Base-by-base conservation (phyloP, 2,888 invertebrate genomes). In the Tenthredo livida region DNA sequence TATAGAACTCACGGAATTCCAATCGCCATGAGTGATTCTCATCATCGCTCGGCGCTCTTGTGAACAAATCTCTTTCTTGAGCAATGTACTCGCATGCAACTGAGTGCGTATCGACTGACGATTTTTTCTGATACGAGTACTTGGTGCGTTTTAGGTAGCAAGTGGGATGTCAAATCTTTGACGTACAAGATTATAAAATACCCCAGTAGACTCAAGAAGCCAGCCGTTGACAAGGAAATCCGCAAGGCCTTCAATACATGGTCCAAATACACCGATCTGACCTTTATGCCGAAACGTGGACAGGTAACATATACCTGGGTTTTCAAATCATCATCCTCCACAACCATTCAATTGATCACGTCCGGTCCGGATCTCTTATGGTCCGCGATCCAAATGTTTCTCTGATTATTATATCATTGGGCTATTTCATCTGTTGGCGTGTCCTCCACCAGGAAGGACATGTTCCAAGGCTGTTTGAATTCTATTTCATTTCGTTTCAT, bases 141-240 rank as follows among this genome's bases (percentile, higher is more conserved):
- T 33, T 33, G 17, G n/a, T 21, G 21, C 1, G 87, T 93, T 92
- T 29, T 92, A 97, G 97, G 97, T 47, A 98, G 97, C 91, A 96
- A 97, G 93, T 98, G 98, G 98, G 96, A 97, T 89, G 97, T 97
- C 15, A 97, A 97, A 93, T 96, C 96, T 91, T 94, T 98, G 86
- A 97, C 97, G 2, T 98, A 97, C 94, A 96, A 96, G 93, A 97
- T 98, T 90, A 96, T 97, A 84, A 97, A 97, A 94, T 98, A 97
- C 92, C 97, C 98, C 0, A 94, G 95, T 83, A 95, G 95, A 87
- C 94, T 97, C 90, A 95, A 95, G 90, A 95, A 95, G 86, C 94
- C 94, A 29, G 96, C 96, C 87, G 97, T 97, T 72, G 96, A 97
- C 91, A 94, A 94, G 43, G 97, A 97, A 93, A 95, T 98, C 84